Conservation (phyloP, 2,113 vertebrate genomes). For the Dipodomys ordii region DNA sequence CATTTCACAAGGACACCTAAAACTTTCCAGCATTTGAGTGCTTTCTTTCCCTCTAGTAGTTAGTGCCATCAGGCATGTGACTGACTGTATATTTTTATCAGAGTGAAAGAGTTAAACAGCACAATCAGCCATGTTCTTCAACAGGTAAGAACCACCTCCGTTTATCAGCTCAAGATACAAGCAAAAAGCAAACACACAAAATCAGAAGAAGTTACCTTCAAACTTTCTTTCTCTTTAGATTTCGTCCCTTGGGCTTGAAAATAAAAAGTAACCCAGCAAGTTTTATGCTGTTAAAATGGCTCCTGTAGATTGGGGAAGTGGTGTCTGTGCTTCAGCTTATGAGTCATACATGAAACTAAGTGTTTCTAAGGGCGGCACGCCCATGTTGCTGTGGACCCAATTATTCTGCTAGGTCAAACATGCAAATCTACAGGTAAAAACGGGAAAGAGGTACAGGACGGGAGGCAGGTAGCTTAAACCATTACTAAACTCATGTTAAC, state of each 20-base stretch:
- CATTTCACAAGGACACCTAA: conserved; percentile 32
- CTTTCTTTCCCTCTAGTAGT: conserved; percentile 64
- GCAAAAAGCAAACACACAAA: conserved; percentile 64
- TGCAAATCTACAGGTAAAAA: conserved; percentile 86
- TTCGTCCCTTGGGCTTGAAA: conserved; percentile 76
- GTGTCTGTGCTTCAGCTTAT: conserved; percentile 87
- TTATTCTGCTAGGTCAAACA: conserved; percentile 87
- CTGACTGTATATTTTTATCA: conserved; percentile 76
- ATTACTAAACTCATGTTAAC: conserved; percentile 18
- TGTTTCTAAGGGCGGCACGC: conserved; percentile 86
- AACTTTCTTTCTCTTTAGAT: conserved; percentile 67
- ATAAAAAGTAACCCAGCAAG: conserved; percentile 82
- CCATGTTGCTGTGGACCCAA: conserved; percentile 86
- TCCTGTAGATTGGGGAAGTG: conserved; percentile 88
- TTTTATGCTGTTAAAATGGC: conserved; percentile 88
- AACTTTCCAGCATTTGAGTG: conserved; percentile 54
- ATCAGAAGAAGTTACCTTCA: conserved; percentile 78
- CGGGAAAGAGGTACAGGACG: not conserved
- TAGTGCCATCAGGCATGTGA: conserved; percentile 76
- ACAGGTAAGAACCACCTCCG: conserved; percentile 74
- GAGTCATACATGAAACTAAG: conserved; percentile 89
- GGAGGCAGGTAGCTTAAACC: conserved; percentile 25
- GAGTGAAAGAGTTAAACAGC: conserved; percentile 71
- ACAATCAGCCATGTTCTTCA: conserved; percentile 69
- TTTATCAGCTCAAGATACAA: conserved; percentile 52